Evolutionary conservation across 2,113 vertebrate species (phyloP).

Genomic region (Mesitornis unicolor): DNA sequence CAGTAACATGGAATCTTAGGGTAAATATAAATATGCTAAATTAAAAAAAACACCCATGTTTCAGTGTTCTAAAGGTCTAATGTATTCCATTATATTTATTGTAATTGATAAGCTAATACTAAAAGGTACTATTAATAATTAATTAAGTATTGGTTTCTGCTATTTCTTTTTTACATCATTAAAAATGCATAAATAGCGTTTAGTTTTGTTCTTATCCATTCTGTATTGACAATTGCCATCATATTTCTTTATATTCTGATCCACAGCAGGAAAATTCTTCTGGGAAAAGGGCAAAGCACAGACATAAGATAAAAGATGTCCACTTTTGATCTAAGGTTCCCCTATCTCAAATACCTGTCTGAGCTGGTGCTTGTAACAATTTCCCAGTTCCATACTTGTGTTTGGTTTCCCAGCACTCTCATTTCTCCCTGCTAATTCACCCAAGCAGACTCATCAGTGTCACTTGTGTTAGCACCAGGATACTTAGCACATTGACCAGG

Average conservation of each 20-base stretch:
- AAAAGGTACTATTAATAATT: background rate
- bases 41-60: background rate
- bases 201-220: background rate
- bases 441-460: background rate
- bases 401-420: background rate
- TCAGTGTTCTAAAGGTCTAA: background rate
- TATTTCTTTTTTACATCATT: background rate
- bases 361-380: background rate
- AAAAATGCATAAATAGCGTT: background rate
- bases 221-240: background rate
- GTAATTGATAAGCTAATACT: background rate
- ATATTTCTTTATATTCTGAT: background rate
- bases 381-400: background rate
- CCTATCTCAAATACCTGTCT: accelerated
- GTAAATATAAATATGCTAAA: background rate
- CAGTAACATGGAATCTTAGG: background rate
- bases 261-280: background rate
- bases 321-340: background rate
- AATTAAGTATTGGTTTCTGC: background rate
- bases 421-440: background rate
- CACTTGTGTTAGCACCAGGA: background rate
- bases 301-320: background rate
- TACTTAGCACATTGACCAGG: background rate
- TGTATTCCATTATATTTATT: background rate
- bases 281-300: background rate